A percentile compares a stretch with the other conserved stretches of the same genome.
phyloP scores from a whole-genome alignment of 2,113 vertebrate genomes.

The Ctenodactylus gundi region DNA sequence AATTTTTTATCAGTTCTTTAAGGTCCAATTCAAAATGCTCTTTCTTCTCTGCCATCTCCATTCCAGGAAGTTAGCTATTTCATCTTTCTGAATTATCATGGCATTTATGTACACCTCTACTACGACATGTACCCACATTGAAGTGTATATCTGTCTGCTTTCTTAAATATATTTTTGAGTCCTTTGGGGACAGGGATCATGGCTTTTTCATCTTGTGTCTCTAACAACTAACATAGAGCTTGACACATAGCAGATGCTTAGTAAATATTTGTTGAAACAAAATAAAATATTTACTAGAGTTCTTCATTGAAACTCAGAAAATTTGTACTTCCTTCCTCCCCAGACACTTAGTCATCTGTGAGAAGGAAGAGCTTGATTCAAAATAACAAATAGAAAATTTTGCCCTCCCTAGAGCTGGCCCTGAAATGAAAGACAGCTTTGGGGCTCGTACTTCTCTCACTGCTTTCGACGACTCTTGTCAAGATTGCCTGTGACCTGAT shows the following conservation, averaged over 20 bases:
- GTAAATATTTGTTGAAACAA: slow-evolving; percentile 71
- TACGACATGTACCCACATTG: neutral
- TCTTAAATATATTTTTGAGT: neutral
- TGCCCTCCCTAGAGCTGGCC: neutral
- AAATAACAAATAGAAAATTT: neutral
- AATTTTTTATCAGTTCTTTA: neutral
- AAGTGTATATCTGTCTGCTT: neutral
- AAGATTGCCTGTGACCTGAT: neutral
- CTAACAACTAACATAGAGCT: slow-evolving; percentile 24
- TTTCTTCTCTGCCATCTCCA: neutral
- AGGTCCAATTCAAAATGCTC: neutral
- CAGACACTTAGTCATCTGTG: slow-evolving; percentile 32
- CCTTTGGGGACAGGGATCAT: neutral
- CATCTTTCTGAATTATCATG: neutral
- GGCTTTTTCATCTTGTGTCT: slow-evolving; percentile 54
- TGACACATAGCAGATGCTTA: slow-evolving; percentile 65
- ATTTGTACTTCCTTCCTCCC: slow-evolving; percentile 53
- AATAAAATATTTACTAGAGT: slow-evolving; percentile 71
- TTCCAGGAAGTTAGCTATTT: neutral
- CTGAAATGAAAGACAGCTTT: neutral
- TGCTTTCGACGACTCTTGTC: neutral
- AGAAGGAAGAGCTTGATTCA: slow-evolving; percentile 32
- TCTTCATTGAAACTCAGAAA: slow-evolving; percentile 62
- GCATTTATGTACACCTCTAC: neutral
- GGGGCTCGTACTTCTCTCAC: neutral